Base-by-base conservation (phyloP, 2,113 vertebrate genomes). In the Microtus montanus region DNA sequence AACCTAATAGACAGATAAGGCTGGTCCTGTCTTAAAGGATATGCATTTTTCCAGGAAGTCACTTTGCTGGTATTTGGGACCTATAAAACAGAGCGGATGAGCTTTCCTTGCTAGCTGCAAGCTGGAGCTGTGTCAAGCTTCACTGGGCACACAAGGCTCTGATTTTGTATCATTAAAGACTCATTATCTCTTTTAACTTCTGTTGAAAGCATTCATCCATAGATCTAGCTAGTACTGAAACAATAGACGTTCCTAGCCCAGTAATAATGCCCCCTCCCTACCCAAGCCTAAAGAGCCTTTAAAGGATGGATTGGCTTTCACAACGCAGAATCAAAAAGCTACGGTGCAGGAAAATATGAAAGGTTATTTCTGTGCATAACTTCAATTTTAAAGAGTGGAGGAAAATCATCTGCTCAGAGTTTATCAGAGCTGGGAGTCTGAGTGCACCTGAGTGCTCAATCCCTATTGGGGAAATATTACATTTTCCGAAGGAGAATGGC, bases 151-250 rank as follows among this genome's bases (percentile, higher is more conserved):
- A 98, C 98, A 96, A 97, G 96, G 96, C 98, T 98, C 96, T 97
- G 97, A 97, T 98, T 98, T 97, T 98, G 95, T 98, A 95, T 98
- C 98, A 98, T 98, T 98, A 98, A 98, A 98, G 98, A 97, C 98
- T 98, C 98, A 98, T 98, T 98, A 98, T 98, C 97, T 98, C 98
- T 98, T 98, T 98, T 98, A 98, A 98, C 97, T 98, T 98, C 98
- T 98, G 97, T 97, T 98, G 97, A 97, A 98, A 98, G 97, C 98
- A 98, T 98, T 98, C 97, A 98, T 98, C 97, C 97, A 97, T 97
- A 98, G 97, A 97, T 91, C 96, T 95, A 98, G 97, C 96, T 98
- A 98, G 96, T 96, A 93, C 93, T 97, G 96, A 98, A 98, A 98
- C 97, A 98, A 98, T 82, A 97, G 97, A 98, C 93, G 86, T 92